Percentiles rank a stretch among this genome's conserved stretches.
phyloP scores from a whole-genome alignment of 1,140 invertebrate species.

The Pseudomyrmex dendroicus region DNA sequence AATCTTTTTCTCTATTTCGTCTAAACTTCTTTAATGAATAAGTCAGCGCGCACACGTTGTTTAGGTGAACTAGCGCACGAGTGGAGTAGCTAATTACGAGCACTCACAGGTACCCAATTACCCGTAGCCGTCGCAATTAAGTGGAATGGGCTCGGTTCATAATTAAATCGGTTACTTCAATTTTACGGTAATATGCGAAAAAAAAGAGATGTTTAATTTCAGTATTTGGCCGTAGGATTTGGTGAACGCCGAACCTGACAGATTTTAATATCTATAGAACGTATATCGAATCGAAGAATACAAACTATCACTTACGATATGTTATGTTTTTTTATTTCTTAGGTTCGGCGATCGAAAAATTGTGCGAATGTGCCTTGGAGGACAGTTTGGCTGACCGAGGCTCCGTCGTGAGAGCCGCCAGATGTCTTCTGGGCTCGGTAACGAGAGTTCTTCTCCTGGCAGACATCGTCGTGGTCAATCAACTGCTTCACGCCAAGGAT shows the following conservation, averaged over 20 bases:
- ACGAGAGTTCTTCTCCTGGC: conserved; percentile 98
- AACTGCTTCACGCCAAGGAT: conserved; percentile 97
- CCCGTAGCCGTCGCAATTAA: background rate
- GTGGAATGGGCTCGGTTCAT: conserved; percentile 10
- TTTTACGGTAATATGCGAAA: conserved; percentile 43
- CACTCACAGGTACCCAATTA: conserved; percentile 15
- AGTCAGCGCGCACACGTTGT: background rate
- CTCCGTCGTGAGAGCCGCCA: conserved; percentile 95
- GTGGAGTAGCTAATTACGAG: conserved; percentile 25
- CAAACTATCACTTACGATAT: background rate
- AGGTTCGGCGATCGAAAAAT: conserved; percentile 95
- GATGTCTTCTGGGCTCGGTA: conserved; percentile 96
- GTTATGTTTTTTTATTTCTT: conserved; percentile 67
- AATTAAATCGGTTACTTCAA: conserved; percentile 50
- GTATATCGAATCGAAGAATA: background rate
- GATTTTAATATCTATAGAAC: background rate
- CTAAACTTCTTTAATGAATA: background rate
- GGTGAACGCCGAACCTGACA: background rate
- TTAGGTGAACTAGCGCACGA: conserved; percentile 6
- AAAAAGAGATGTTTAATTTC: conserved; percentile 55
- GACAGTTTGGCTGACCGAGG: conserved; percentile 89
- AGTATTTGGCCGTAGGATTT: background rate
- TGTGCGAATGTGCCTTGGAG: conserved; percentile 91
- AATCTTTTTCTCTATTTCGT: background rate
- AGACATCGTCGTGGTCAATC: conserved; percentile 99